Evolutionary conservation across 2,888 invertebrate species (phyloP), one percentile per base, ranked within the genome.

Genomic region (Nipponacmea schrenckii): DNA sequence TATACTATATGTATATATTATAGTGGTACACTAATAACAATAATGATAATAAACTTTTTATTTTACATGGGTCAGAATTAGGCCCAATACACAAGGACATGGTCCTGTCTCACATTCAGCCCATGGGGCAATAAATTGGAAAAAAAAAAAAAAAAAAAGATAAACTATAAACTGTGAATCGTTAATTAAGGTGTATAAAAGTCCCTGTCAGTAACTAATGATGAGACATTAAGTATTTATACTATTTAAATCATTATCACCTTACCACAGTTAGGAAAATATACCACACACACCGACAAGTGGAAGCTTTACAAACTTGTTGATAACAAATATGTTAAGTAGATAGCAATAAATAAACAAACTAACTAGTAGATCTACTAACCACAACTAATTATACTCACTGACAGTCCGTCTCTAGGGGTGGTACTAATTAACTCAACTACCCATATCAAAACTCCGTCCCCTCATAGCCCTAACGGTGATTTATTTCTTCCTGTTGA

Each of bases 251-350:
- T 56, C 12, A 56, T 56, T 56, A 56, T 56, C 56, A 56, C 56
- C 10, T 14, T 56, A 56, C 20, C 14, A 20, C 14, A 39, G 1
- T 39, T 8, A 10, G 10, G 10, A 39, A 56, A 56, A 24, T 20
- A 56, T 56, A 56, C 56, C 56, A 56, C 56, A 56, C 56, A 56
- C 56, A 20, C 7, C 20, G 56, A 56, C 56, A 56, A 56, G 56
- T 56, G 56, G 56, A 56, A 56, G 39, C 39, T 24, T 56, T 56
- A 20, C 8, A 24, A 20, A 20, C 56, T 56, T 56, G 56, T 24
- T 56, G 20, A 56, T 56, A 20, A 56, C 56, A 56, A 56, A 24
- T 20, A 56, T 24, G 56, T 14, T 56, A 56, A 56, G 24, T 24
- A 56, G 56, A 12, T 24, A 24, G 24, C 4, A 56, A 24, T 56